Evolutionary conservation across 2,113 vertebrate species (phyloP).

Genomic region (Laticauda colubrina): DNA sequence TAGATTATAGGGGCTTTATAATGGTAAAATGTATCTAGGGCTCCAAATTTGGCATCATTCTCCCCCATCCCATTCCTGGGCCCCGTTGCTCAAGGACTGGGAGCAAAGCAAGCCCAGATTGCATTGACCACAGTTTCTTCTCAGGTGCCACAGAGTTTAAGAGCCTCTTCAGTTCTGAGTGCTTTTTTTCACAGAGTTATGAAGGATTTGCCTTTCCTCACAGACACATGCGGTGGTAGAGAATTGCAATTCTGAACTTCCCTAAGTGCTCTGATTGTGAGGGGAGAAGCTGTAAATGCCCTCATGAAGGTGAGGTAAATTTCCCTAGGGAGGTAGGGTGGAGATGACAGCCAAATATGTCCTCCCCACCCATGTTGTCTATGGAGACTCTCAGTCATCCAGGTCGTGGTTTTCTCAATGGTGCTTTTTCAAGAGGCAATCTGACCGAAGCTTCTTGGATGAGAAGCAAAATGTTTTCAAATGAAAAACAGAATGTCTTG

Average conservation of each 20-base stretch:
- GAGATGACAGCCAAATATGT: too few species aligned
- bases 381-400: too few species aligned
- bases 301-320: not conserved
- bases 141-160: not conserved
- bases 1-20: too few species aligned
- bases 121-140: not conserved
- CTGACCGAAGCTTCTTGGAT: too few species aligned
- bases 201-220: not conserved
- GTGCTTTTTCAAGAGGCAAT: too few species aligned
- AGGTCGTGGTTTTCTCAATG: too few species aligned
- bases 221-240: not conserved
- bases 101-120: not conserved
- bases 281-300: not conserved
- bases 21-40: too few species aligned
- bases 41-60: too few species aligned
- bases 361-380: not conserved
- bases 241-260: not conserved
- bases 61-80: too few species aligned
- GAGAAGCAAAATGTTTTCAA: too few species aligned
- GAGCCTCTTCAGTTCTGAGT: not conserved
- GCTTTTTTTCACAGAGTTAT: constrained; percentile 17
- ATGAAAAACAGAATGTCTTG: too few species aligned
- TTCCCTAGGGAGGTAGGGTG: too few species aligned
- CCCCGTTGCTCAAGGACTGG: not conserved
- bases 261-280: not conserved